Evolutionary conservation across 1,140 invertebrate species (phyloP).

Genomic region (Caerostris darwini): DNA sequence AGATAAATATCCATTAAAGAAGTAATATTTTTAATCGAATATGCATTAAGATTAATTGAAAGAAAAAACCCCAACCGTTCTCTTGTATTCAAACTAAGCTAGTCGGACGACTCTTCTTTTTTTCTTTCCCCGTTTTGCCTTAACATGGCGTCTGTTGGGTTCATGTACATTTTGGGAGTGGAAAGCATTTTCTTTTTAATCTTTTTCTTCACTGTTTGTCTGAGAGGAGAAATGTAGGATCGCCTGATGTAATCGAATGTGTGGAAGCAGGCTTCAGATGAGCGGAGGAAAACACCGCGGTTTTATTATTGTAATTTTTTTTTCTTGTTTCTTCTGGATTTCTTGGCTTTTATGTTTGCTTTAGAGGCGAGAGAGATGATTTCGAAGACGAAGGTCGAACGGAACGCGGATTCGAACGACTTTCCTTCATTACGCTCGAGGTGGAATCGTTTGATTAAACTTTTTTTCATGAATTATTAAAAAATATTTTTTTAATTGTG

Average conservation of each 20-base stretch:
- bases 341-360: neutral
- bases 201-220: slow-evolving; percentile 10
- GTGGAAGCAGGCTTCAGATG: slow-evolving; percentile 30
- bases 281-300: neutral
- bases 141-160: slow-evolving; percentile 35
- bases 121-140: neutral
- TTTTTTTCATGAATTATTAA: no score
- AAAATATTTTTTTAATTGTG: no score
- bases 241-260: slow-evolving; percentile 35
- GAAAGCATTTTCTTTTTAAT: neutral
- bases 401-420: neutral
- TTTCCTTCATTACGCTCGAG: neutral
- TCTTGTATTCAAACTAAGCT: no score
- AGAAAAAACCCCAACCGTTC: neutral
- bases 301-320: neutral
- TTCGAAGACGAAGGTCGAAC: neutral
- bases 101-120: neutral
- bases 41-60: slow-evolving; percentile 43
- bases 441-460: neutral
- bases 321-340: neutral
- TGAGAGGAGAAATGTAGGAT: neutral
- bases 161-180: slow-evolving; percentile 42
- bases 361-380: neutral
- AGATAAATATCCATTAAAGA: neutral
- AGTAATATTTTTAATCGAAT: slow-evolving; percentile 39